Base-by-base conservation (phyloP, 2,113 vertebrate genomes). In the Nothocercus nigrocapillus region DNA sequence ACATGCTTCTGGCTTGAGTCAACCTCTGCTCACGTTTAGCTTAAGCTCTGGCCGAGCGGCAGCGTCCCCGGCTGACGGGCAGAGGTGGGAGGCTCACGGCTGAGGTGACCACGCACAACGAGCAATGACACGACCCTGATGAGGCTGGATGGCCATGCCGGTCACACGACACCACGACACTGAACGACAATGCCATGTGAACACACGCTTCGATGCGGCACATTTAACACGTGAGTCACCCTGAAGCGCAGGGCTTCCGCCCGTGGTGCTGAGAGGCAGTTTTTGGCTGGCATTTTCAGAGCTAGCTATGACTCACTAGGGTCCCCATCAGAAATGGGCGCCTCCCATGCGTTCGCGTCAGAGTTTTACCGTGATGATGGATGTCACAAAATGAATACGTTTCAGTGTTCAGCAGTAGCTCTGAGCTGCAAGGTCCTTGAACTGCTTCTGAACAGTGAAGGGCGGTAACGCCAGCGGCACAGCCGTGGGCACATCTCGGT, bases 151-250 rank as follows among this genome's bases (percentile, higher is more conserved):
- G 80, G 79, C 75, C 94, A 25, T 0, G 91, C 34, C 24, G 7
- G 45, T 7, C 66, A 82, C 81, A 20, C 56, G 61, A 82, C 70
- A n/a, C 14, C 77, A 84, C 80, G 70, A 91, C 88, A 28, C 14
- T 3, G 44, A 24, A 36, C 27, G 24, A 10, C 25, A 13, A 59
- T 5, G 72, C 25, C 80, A 64, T 1, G 76, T 32, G 20, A 1
- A 51, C 42, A 49, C 45, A 7, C 6, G 72, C 58, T 19, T 21
- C 3, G 14, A 27, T 3, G 49, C 1, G 22, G 74, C 63, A 25
- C 74, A 20, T 4, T 1, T 4, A 34, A 30, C 2, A 32, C 4
- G 13, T 45, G 89, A 68, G 49, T 53, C 47, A 30, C 61, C 76
- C 66, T 18, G 42, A 5, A 5, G 67, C 15, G 32, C 49, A 0